Conservation (phyloP, 2,113 vertebrate genomes). For the Sterrhoptilus dennistouni region DNA sequence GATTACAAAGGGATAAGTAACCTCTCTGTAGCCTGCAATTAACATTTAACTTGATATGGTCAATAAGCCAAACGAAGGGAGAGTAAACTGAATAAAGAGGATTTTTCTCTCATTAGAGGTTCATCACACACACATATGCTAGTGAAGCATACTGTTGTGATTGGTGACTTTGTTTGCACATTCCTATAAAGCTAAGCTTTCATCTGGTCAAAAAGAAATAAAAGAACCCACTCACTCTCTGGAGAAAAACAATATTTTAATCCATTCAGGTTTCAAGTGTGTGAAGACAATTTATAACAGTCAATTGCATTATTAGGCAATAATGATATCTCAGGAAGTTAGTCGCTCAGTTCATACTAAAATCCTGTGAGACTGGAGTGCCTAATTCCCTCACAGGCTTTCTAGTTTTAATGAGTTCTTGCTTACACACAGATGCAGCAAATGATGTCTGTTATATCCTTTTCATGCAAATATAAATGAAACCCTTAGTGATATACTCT, state of each 20-base stretch:
- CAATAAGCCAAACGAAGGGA: constrained; percentile 48
- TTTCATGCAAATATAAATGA: not conserved
- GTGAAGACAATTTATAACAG: constrained; percentile 37
- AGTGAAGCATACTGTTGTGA: not conserved
- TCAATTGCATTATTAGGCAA: constrained; percentile 14
- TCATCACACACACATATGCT: not conserved
- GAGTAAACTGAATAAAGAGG: constrained; percentile 39
- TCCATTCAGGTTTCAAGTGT: constrained; percentile 34
- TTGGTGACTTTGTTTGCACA: constrained; percentile 30
- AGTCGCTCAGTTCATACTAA: not conserved
- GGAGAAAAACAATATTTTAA: constrained; percentile 35
- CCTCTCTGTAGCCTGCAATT: constrained; percentile 64
- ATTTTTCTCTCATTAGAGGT: constrained; percentile 19
- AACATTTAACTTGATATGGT: constrained; percentile 69
- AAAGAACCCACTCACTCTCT: not conserved
- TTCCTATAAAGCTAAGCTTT: constrained; percentile 28
- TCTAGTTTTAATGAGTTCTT: constrained; percentile 25
- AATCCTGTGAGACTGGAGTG: not conserved
- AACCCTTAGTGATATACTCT: not conserved
- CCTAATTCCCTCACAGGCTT: constrained; percentile 1
- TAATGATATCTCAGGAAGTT: constrained; percentile 30
- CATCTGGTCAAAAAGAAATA: not conserved
- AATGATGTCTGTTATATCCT: not conserved
- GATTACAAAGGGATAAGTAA: constrained; percentile 72
- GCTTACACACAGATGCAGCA: not conserved